Percentiles rank a stretch among this genome's conserved stretches.
phyloP scores from a whole-genome alignment of 1,140 invertebrate genomes.

The Drosophila funebris region DNA sequence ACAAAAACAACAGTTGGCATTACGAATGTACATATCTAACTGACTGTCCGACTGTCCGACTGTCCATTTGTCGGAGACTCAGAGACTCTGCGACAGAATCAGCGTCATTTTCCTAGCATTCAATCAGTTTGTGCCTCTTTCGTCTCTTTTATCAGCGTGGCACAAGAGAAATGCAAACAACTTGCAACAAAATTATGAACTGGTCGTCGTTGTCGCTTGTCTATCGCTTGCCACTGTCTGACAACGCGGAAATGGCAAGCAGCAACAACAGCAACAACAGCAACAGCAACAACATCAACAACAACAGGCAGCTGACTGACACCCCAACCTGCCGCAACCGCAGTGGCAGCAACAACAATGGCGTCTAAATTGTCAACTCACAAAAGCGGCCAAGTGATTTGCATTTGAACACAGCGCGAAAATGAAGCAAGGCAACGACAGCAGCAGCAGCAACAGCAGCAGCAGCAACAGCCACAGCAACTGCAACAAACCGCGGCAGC shows the following conservation, averaged over 20 bases:
- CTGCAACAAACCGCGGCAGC: slow-evolving; percentile 26
- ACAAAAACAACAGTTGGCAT: slow-evolving; percentile 11
- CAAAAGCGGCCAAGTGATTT: slow-evolving; percentile 80
- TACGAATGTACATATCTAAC: not conserved
- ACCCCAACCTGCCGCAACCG: slow-evolving; percentile 1
- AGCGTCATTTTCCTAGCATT: slow-evolving; percentile 15
- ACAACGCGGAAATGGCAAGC: slow-evolving; percentile 76
- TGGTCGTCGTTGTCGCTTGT: slow-evolving; percentile 11
- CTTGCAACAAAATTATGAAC: slow-evolving; percentile 46
- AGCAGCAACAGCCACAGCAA: not conserved
- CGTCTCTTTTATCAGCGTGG: slow-evolving; percentile 12
- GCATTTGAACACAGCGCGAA: slow-evolving; percentile 77
- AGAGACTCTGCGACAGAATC: not conserved
- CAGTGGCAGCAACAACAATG: slow-evolving; percentile 57
- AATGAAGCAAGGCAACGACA: slow-evolving; percentile 62
- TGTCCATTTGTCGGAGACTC: not conserved
- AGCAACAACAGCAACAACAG: slow-evolving; percentile 28
- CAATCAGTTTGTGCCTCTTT: slow-evolving; percentile 24
- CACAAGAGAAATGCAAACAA: slow-evolving; percentile 38
- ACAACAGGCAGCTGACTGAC: slow-evolving; percentile 65
- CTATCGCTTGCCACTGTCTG: slow-evolving; percentile 65
- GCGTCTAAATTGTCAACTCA: slow-evolving; percentile 78
- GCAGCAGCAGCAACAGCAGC: slow-evolving; percentile 1
- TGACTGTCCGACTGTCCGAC: not conserved
- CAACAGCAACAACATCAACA: slow-evolving; percentile 24